Evolutionary conservation across 2,797 vertebrate genomes (phyloP), one percentile per base, ranked within the genome.

Genomic region (Sebastiscus tertius): DNA sequence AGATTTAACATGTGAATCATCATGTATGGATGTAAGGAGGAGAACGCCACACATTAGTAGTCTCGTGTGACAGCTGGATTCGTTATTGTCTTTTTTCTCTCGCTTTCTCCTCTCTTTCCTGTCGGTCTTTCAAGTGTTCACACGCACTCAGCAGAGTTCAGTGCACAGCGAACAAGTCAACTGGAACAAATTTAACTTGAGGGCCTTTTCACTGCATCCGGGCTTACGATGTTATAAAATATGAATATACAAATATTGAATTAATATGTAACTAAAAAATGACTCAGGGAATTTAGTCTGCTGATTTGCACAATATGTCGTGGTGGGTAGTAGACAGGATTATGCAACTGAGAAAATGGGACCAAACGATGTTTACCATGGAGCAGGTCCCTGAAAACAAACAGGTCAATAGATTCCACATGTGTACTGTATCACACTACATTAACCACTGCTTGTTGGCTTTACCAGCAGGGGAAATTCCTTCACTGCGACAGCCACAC

Each of bases 1-100:
- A 88, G 60, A 34, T 64, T 81, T 87, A 82, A 92, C 90, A 86
- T 84, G 85, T 83, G 79, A 93, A 77, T 81, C 75, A 56, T 86
- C 78, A 62, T 71, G 79, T 80, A 79, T 36, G 80, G 61, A 72
- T 89, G 79, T 81, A 24, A 65, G 49, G 60, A 61, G 16, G 62
- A 69, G 72, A 77, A 52, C 49, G 12, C 42, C 64, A 1, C 72
- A 65, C 70, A 73, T 84, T 77, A 73, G 42, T 3, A 4, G 8
- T 34, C 75, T 61, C 66, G 7, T 71, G 33, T 82, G 82, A 60
- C 85, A 82, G 86, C 80, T 88, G 87, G 66, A 85, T 76, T 74
- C 68, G 52, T 56, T 36, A 71, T 72, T 60, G 34, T 49, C 70
- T 75, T 68, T 46, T 12, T 56, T 31, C 12, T 31, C 13, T 29